Evolutionary conservation across 2,888 invertebrate genomes (phyloP).

Genomic region (Acanthosoma haemorrhoidale): DNA sequence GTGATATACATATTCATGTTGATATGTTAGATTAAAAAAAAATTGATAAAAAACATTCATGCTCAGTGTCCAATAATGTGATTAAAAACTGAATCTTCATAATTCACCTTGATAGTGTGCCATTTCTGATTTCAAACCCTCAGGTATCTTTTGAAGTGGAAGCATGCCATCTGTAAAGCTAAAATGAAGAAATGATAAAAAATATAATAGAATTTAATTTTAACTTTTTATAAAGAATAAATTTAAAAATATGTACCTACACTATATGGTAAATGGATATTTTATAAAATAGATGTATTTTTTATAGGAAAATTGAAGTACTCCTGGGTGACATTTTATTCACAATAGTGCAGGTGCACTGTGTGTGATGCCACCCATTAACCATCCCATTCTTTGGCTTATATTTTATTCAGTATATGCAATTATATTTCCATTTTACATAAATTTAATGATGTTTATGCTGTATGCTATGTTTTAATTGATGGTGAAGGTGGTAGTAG

Average conservation of each 20-base stretch:
- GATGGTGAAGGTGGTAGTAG: conserved; percentile 30
- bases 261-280: conserved; percentile 14
- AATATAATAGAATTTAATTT: not conserved
- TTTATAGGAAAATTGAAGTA: conserved; percentile 23
- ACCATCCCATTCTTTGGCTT: conserved; percentile 30
- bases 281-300: conserved; percentile 26
- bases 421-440: conserved; percentile 27
- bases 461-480: conserved; percentile 26
- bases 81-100: not conserved
- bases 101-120: conserved; percentile 10
- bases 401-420: conserved; percentile 22
- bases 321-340: conserved; percentile 28
- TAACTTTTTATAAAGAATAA: not conserved
- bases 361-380: conserved; percentile 26
- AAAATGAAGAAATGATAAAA: not conserved
- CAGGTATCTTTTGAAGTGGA: conserved; percentile 1
- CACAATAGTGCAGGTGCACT: conserved; percentile 4
- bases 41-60: conserved; percentile 3
- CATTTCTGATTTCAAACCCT: conserved; percentile 12
- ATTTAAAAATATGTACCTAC: conserved; percentile 1
- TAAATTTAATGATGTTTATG: conserved; percentile 20
- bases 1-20: conserved; percentile 2
- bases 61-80: conserved; percentile 12
- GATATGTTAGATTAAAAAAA: not conserved
- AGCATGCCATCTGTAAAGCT: conserved; percentile 2